These are phyloP conservation scores for Monomorium pharaonis DNA, from an alignment of 1,140 invertebrate genomes.

Conservation along the genomic window DNA sequence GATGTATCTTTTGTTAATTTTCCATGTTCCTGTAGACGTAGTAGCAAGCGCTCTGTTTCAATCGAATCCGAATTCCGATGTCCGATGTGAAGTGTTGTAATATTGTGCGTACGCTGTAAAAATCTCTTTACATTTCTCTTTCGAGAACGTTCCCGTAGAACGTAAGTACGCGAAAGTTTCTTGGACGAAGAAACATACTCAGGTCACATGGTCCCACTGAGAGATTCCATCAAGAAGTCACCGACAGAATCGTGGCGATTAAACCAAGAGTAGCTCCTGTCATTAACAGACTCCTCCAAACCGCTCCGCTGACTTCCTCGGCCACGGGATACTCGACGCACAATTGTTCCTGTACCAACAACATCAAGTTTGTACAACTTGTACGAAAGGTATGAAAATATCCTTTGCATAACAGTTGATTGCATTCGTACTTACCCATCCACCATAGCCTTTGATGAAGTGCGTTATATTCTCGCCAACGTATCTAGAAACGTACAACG, in stretches of 20 bases:
- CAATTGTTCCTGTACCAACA: constrained; percentile 85
- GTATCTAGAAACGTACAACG: constrained; percentile 83
- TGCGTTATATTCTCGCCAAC: constrained; percentile 81
- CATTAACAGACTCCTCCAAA: constrained; percentile 86
- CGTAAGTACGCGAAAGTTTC: constrained; percentile 80
- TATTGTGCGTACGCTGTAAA: constrained; percentile 18
- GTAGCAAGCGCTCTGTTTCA: constrained; percentile 17
- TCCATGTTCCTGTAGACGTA: constrained; percentile 42
- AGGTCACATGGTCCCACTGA: constrained; percentile 35
- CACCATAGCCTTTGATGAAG: constrained; percentile 83
- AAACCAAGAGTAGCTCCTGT: constrained; percentile 87
- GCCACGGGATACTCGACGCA: constrained; percentile 87
- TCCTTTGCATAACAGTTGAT: not conserved
- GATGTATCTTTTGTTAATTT: constrained; percentile 48
- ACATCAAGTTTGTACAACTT: not conserved
- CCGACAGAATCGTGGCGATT: constrained; percentile 85
- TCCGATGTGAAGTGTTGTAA: constrained; percentile 24
- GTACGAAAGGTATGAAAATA: not conserved
- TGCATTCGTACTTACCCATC: constrained; percentile 78
- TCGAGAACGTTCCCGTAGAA: constrained; percentile 76
- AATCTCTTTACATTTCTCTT: constrained; percentile 44
- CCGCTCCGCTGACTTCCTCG: constrained; percentile 86
- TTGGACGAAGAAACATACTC: constrained; percentile 48
- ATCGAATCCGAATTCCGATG: constrained; percentile 36
- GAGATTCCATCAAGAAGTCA: constrained; percentile 79